Base-by-base conservation (phyloP, 2,113 vertebrate genomes). In the Conger conger region DNA sequence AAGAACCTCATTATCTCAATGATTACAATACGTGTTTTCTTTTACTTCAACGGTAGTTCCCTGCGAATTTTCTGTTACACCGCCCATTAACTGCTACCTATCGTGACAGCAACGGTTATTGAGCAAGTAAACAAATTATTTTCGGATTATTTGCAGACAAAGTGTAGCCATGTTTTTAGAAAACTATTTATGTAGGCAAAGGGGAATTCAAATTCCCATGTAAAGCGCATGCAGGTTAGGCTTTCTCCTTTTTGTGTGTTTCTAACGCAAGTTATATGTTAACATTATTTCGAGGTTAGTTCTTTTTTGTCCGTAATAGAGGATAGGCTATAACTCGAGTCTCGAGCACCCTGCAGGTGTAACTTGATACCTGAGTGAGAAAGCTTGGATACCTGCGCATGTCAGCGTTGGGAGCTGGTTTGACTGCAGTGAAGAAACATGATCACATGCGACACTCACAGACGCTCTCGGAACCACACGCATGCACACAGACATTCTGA, bases 291-390 rank as follows among this genome's bases (percentile, higher is more conserved):
- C 17, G 37, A 78, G 76, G 36, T 78, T 35, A 38, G 15, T 78
- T 78, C 13, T 37, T 78, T 23, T 78, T 36, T 76, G 76, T 78
- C 36, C 76, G 38, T 38, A 37, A 35, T 78, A 20, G 33, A 38
- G 18, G 13, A 78, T 33, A 38, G 18, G 13, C 38, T 33, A 33
- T 23, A 73, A 33, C 68, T 27, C n/a, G 68, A 73, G 68, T 73
- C n/a, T 30, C 5, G 68, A 73, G 68, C 68, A 73, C 36, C 35
- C 30, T 16, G 35, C 82, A 76, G 68, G 82, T 83, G 82, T 76
- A 83, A 83, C 38, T 17, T n/a, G 82, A 83, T 60, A 77, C 82
- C 81, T 76, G 42, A 45, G 38, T 33, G 38, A 13, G 42, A 23
- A 23, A 77, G 68, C 37, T 17, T 23, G 63, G 38, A 76, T 38